Conservation (phyloP, 64 coral and sea anemone genomes). For the Anthopleura sola region DNA sequence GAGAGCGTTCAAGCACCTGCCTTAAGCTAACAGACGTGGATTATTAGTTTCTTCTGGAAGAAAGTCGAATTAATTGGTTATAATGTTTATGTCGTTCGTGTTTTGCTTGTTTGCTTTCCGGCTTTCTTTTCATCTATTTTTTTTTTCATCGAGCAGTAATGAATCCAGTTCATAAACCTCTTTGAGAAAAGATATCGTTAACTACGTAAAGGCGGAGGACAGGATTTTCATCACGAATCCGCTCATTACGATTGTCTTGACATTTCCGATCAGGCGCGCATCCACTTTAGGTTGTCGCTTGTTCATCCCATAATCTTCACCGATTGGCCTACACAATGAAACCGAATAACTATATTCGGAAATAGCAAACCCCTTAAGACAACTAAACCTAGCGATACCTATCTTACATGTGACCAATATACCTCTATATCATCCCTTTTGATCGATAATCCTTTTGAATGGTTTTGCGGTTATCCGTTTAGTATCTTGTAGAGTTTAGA, state of each 20-base stretch:
- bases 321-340: too few species aligned
- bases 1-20: not conserved
- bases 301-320: not conserved
- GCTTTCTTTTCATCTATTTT: too few species aligned
- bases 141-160: not conserved
- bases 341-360: not conserved
- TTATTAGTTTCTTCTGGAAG: not conserved
- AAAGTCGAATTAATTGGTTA: too few species aligned
- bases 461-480: not conserved
- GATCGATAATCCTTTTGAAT: not conserved
- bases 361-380: not conserved
- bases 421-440: not conserved
- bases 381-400: not conserved
- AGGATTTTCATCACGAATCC: not conserved
- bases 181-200: not conserved
- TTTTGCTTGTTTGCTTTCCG: too few species aligned
- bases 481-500: not conserved
- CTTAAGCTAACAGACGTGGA: not conserved
- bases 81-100: too few species aligned
- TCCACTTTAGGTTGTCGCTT: not conserved
- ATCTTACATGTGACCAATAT: not conserved
- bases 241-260: not conserved
- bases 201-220: not conserved
- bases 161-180: not conserved
- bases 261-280: not conserved